Conservation (phyloP, 1,140 invertebrate genomes). For the Archivesica marissinica region DNA sequence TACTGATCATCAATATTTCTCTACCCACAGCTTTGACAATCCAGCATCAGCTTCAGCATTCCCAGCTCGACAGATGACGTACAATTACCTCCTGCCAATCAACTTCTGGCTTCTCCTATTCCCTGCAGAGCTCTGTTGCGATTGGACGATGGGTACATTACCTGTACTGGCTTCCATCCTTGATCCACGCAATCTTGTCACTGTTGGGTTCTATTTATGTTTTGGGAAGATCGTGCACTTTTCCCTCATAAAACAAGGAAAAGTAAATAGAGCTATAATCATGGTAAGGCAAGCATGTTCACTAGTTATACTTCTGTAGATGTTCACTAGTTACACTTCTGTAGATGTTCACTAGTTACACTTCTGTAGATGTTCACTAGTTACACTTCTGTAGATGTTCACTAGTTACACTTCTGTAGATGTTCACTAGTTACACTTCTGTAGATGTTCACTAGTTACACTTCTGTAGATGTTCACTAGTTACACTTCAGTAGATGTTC, state of each 20-base stretch:
- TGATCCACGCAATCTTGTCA: constrained; percentile 94
- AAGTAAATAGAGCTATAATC: constrained; percentile 90
- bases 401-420: no score
- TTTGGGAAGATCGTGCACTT: constrained; percentile 88
- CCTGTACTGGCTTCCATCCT: constrained; percentile 91
- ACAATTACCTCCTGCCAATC: constrained; percentile 95
- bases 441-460: no score
- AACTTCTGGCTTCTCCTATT: constrained; percentile 96
- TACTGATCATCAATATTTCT: no score
- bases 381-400: no score
- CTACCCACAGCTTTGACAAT: constrained; percentile 96
- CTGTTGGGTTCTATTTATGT: constrained; percentile 89
- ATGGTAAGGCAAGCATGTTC: no score
- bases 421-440: no score
- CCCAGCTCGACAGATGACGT: constrained; percentile 94
- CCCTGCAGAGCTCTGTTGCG: constrained; percentile 96
- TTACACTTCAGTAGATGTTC: no score
- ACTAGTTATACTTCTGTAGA: no score
- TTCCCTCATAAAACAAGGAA: constrained; percentile 88
- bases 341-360: no score
- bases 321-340: no score
- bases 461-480: no score
- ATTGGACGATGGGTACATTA: constrained; percentile 99
- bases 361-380: no score
- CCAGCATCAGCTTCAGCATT: constrained; percentile 92